phyloP scores from a whole-genome alignment of 2,113 vertebrate genomes.

The Periophthalmus modestus region DNA sequence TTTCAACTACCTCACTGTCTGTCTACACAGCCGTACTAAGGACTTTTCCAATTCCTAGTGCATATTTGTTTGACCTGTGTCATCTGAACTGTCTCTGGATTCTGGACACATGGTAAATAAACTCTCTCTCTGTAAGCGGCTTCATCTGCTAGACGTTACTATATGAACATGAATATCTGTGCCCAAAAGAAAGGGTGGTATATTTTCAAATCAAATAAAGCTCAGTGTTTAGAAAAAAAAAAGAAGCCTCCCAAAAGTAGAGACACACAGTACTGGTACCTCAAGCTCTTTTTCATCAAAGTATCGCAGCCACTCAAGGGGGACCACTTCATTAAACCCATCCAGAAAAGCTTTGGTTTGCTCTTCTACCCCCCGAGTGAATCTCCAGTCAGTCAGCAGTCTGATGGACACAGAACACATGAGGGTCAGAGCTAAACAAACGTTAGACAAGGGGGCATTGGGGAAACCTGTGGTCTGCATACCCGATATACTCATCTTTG shows the following conservation, averaged over 20 bases:
- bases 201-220: neutral
- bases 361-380: conserved; percentile 93
- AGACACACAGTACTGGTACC: conserved; percentile 61
- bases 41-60: no score
- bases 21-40: no score
- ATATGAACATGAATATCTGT: neutral
- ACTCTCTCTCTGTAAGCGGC: neutral
- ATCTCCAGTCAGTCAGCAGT: conserved; percentile 95
- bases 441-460: neutral
- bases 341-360: conserved; percentile 98
- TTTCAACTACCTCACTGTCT: neutral
- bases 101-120: no score
- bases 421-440: neutral
- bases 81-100: no score
- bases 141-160: neutral
- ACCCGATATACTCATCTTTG: conserved; percentile 99
- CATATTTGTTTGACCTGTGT: no score
- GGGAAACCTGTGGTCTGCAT: neutral
- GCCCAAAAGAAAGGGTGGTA: neutral
- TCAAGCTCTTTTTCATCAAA: conserved; percentile 98
- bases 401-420: conserved; percentile 62
- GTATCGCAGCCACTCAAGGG: conserved; percentile 95
- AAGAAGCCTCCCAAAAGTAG: neutral
- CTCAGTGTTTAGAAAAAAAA: no score
- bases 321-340: conserved; percentile 96